These are phyloP conservation scores for Gymnoscelis rufifasciata DNA, from an alignment of 2,888 invertebrate genomes.

Conservation along the genomic window DNA sequence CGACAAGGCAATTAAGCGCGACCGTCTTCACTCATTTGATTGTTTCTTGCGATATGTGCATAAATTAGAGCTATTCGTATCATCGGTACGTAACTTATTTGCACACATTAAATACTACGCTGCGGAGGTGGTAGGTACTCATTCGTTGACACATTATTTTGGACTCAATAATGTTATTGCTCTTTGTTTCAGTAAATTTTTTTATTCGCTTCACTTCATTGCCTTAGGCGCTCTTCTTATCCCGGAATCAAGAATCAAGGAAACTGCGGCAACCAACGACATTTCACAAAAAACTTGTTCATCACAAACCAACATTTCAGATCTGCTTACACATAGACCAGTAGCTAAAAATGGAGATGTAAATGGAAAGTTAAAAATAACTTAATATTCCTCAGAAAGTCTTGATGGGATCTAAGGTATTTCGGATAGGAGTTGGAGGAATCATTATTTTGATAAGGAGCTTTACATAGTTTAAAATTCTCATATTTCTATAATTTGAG, in stretches of 20 bases:
- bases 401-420: slow-evolving; percentile 4
- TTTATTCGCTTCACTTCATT: slow-evolving; percentile 72
- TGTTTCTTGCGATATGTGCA: no score
- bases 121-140: no score
- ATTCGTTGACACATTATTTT: no score
- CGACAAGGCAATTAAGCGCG: no score
- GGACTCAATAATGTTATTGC: no score
- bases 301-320: slow-evolving; percentile 19
- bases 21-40: no score
- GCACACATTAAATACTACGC: no score
- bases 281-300: slow-evolving; percentile 38
- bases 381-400: slow-evolving; percentile 29
- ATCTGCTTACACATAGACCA: slow-evolving; percentile 6
- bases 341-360: slow-evolving; percentile 36
- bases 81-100: no score
- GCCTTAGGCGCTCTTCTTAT: slow-evolving; percentile 67
- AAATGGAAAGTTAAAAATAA: slow-evolving; percentile 57
- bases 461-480: neutral
- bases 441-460: slow-evolving; percentile 3
- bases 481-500: neutral
- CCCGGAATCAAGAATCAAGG: slow-evolving; percentile 37
- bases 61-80: no score
- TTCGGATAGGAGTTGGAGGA: slow-evolving; percentile 2
- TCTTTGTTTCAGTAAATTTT: slow-evolving; percentile 74
- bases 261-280: slow-evolving; percentile 32